Percentiles rank a stretch among this genome's conserved stretches.
Conservation (phyloP, 2,113 vertebrate species). For the Ceyx cyanopectus region DNA sequence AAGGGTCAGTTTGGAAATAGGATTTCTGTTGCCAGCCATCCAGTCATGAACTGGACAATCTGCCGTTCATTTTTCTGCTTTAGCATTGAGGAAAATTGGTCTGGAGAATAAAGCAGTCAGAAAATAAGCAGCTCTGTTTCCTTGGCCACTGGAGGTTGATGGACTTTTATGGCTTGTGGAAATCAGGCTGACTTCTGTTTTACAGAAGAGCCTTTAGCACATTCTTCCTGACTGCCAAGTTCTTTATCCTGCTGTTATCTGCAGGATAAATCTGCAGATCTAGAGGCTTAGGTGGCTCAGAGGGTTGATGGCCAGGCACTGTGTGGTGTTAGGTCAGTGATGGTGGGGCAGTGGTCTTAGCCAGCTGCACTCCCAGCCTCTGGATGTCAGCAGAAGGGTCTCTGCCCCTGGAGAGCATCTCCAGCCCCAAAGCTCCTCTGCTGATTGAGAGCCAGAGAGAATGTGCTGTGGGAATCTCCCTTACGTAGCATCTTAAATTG, state of each 20-base stretch:
- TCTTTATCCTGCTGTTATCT: neutral
- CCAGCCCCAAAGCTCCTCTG: neutral
- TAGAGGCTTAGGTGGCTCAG: neutral
- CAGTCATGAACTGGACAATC: constrained; percentile 64
- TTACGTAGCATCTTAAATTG: neutral
- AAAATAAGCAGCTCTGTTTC: constrained; percentile 9
- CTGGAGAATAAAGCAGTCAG: constrained; percentile 32
- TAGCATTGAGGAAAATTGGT: constrained; percentile 50
- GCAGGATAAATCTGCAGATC: neutral
- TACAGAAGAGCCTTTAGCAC: neutral
- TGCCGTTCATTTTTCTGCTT: neutral
- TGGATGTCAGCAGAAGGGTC: neutral
- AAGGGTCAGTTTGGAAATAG: constrained; percentile 58
- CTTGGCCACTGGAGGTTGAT: constrained; percentile 22
- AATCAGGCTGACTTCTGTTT: constrained; percentile 14
- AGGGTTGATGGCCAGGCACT: neutral
- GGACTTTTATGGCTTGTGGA: neutral
- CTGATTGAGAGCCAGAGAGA: neutral
- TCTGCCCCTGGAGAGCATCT: neutral
- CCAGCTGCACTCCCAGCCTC: neutral
- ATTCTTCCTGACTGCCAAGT: neutral
- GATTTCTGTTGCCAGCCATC: constrained; percentile 63
- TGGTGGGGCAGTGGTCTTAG: neutral
- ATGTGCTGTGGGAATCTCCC: neutral
- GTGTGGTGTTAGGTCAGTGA: rapidly evolving